Base-by-base conservation (phyloP, 2,888 invertebrate species). In the Allolobophora icterica region DNA sequence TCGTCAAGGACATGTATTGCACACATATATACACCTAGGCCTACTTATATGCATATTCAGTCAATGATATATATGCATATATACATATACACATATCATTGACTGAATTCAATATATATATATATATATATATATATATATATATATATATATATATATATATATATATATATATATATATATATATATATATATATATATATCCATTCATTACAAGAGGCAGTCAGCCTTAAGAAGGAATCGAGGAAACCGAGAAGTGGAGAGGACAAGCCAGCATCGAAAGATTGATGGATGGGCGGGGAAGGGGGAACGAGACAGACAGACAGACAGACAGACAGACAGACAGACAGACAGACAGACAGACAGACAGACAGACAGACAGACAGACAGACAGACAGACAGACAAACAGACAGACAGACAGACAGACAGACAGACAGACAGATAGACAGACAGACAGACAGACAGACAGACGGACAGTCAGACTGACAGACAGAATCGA, bases 301-400 rank as follows among this genome's bases (percentile, higher is more conserved):
- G 33, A 33, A 24, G 1, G 33, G 21, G 83, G n/a, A 15, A 34
- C 1, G 38, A 89, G 38, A 35, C 34, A 89, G 6, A 89, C 34
- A 89, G 89, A 35, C 8, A 89, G 89, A 89, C 33, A 89, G 89
- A 89, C 34, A 35, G 89, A 89, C n/a, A 89, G 89, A 83, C 24
- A 83, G 40, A 40, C 40, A 40, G 40, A 40, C 40, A 40, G 40
- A 40, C 40, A 40, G 40, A 40, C 40, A 40, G 40, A 40, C 5
- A 40, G 40, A 40, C 40, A 40, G 40, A 40, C 40, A 40, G 40
- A 40, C 40, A 40, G 40, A 40, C 40, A 40, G 40, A 11, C 40
- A 40, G 13, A 40, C 40, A 40, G 40, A 40, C 40, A 40, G 40
- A 40, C 40, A 40, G 40, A 45, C 15, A n/a, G n/a, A n/a, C n/a